A percentile compares a stretch with the other conserved stretches of the same genome.
These are phyloP conservation scores for Natrix natrix DNA, from an alignment of 2,797 vertebrate species.

Conservation along the genomic window DNA sequence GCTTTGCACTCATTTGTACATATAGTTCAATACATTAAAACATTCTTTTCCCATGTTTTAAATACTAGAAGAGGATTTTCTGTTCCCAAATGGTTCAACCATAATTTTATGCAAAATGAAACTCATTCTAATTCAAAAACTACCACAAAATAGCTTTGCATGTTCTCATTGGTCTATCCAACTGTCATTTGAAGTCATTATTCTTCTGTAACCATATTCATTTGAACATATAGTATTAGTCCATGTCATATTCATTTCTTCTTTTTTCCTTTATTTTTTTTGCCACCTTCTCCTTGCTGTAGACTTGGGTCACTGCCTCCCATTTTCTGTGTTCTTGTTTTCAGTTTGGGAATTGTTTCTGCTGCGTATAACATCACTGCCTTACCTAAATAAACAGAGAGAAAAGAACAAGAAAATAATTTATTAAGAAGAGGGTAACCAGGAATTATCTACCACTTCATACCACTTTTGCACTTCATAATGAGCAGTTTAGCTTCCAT, in stretches of 20 bases:
- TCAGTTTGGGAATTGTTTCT: constrained; percentile 96
- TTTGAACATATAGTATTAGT: neutral
- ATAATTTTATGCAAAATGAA: constrained; percentile 39
- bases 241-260: constrained; percentile 72
- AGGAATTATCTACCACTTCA: neutral
- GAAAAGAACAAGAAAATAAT: neutral
- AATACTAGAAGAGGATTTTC: neutral
- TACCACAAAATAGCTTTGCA: constrained; percentile 31
- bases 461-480: neutral
- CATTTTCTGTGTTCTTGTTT: constrained; percentile 90
- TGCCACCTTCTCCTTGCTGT: constrained; percentile 90
- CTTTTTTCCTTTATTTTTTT: constrained; percentile 97
- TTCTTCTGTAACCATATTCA: neutral
- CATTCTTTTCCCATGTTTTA: neutral
- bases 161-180: constrained; percentile 28
- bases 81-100: constrained; percentile 36
- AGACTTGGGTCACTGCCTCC: constrained; percentile 82
- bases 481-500: neutral
- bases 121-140: constrained; percentile 51
- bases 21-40: neutral
- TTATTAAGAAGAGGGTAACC: neutral
- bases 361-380: constrained; percentile 92
- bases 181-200: constrained; percentile 26
- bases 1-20: constrained; percentile 1
- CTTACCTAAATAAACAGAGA: constrained; percentile 75